Evolutionary conservation across 2,888 invertebrate species (phyloP).

Genomic region (Erebia aethiops): DNA sequence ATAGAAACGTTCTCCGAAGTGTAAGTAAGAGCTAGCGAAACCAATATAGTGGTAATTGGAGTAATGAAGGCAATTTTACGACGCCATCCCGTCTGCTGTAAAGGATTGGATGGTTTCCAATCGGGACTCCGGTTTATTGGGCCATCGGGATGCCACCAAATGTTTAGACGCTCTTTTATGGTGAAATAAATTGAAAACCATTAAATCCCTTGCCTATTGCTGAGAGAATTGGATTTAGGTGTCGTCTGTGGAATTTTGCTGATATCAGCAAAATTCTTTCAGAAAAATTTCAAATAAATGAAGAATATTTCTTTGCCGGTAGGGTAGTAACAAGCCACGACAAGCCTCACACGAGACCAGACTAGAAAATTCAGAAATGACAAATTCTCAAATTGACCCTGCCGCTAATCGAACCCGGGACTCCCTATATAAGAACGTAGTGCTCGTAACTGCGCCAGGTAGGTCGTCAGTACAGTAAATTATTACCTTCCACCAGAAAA

Average conservation of each 20-base stretch:
- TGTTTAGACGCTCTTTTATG: conserved; percentile 29
- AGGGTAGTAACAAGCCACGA: too few relatives aligned
- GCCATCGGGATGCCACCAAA: conserved; percentile 29
- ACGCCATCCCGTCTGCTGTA: conserved; percentile 28
- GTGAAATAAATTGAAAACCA: conserved; percentile 26
- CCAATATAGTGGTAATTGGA: conserved; percentile 21
- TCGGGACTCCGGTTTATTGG: conserved; percentile 32
- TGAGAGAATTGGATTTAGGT: background rate
- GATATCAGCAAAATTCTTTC: background rate
- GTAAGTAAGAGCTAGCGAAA: background rate
- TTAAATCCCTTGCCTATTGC: background rate
- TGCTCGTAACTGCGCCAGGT: too few relatives aligned
- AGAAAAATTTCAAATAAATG: too few relatives aligned
- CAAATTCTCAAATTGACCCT: too few relatives aligned
- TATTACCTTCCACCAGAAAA: too few relatives aligned
- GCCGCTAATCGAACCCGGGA: too few relatives aligned
- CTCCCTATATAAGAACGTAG: too few relatives aligned
- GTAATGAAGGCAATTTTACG: conserved; percentile 38
- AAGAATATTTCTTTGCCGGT: too few relatives aligned
- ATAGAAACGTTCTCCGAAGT: background rate
- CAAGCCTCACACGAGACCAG: too few relatives aligned
- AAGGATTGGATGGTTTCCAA: conserved; percentile 37
- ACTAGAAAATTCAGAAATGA: too few relatives aligned
- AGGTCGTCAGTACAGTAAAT: too few relatives aligned
- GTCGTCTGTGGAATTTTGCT: background rate